These are phyloP conservation scores for Drosophila setosimentum DNA, from an alignment of 2,888 invertebrate genomes.

Conservation along the genomic window DNA sequence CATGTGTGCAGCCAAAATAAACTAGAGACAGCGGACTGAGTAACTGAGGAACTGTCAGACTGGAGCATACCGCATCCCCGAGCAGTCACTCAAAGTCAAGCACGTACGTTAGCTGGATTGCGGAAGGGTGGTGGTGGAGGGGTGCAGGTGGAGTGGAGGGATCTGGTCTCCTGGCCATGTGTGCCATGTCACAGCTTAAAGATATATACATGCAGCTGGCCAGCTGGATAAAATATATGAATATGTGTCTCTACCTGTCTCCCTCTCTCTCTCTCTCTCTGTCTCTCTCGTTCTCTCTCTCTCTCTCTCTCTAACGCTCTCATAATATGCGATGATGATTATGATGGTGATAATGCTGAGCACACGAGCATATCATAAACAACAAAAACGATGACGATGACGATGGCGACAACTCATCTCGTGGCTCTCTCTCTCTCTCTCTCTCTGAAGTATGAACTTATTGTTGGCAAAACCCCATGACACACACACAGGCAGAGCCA, in stretches of 20 bases:
- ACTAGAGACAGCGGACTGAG: slow-evolving; percentile 11
- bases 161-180: slow-evolving; percentile 36
- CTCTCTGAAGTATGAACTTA: slow-evolving; percentile 74
- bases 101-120: slow-evolving; percentile 60
- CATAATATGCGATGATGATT: slow-evolving; percentile 55
- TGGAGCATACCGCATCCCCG: not conserved
- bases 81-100: slow-evolving; percentile 71
- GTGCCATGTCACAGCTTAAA: slow-evolving; percentile 75
- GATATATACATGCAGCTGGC: slow-evolving; percentile 63
- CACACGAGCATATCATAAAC: slow-evolving; percentile 70
- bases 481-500: slow-evolving; percentile 40
- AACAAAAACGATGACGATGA: slow-evolving; percentile 37
- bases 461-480: slow-evolving; percentile 80
- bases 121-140: too few species aligned
- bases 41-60: not conserved
- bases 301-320: not conserved
- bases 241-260: not conserved
- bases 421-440: slow-evolving; percentile 35
- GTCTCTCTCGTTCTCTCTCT: not conserved
- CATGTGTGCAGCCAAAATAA: slow-evolving; percentile 53
- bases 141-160: not conserved
- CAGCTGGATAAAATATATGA: slow-evolving; percentile 24
- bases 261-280: not conserved
- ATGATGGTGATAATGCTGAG: slow-evolving; percentile 11
- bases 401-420: slow-evolving; percentile 49